Evolutionary conservation across 2,113 vertebrate genomes (phyloP).

Genomic region (Ageneiosus marmoratus): DNA sequence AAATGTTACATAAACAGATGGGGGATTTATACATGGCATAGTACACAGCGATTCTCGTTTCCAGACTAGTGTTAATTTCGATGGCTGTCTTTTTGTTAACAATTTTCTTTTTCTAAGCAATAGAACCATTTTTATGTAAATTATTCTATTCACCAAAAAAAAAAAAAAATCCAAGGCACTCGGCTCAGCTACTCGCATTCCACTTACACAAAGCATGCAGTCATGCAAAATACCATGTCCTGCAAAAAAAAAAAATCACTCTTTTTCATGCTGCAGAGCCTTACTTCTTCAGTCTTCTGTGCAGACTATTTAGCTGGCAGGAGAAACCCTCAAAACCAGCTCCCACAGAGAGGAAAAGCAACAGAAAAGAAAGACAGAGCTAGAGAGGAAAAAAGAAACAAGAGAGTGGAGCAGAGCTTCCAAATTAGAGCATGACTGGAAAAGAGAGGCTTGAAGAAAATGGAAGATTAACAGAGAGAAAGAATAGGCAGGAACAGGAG

Average conservation of each 20-base stretch:
- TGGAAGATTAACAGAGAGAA: neutral
- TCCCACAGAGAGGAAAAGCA: constrained; percentile 80
- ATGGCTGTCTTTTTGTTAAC: too few species aligned
- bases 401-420: constrained; percentile 5
- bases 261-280: constrained; percentile 64
- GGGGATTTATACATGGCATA: neutral
- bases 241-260: neutral
- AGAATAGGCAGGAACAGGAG: neutral
- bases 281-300: constrained; percentile 83
- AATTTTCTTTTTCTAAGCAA: neutral
- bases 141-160: neutral
- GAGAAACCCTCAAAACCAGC: constrained; percentile 88
- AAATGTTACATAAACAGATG: neutral
- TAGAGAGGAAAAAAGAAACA: constrained; percentile 17
- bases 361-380: constrained; percentile 68
- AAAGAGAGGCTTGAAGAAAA: constrained; percentile 6
- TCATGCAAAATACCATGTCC: constrained; percentile 16
- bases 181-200: neutral
- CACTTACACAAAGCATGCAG: constrained; percentile 39
- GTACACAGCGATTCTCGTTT: neutral
- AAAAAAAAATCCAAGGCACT: neutral
- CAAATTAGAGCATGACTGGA: neutral
- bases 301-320: constrained; percentile 81
- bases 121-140: neutral
- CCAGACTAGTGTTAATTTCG: too few species aligned